Evolutionary conservation across 2,113 vertebrate species (phyloP).

Genomic region (Dunckerocampus dactyliophorus): DNA sequence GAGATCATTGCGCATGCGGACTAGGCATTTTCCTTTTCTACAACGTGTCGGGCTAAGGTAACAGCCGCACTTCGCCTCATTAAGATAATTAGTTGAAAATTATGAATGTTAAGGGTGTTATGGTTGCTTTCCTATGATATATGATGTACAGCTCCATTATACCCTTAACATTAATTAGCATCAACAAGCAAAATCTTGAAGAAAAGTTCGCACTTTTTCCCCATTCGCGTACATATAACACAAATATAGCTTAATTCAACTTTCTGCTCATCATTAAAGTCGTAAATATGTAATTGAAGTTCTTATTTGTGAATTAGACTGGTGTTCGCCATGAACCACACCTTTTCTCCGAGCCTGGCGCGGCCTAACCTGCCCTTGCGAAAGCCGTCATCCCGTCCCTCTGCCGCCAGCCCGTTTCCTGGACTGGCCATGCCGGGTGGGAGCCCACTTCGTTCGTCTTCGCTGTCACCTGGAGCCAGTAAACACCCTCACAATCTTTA

Average conservation of each 20-base stretch:
- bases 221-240: neutral
- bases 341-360: conserved; percentile 14
- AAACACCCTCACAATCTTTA: neutral
- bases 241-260: neutral
- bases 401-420: neutral
- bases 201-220: too few species aligned
- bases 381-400: conserved; percentile 46
- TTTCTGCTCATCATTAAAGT: neutral
- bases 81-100: neutral
- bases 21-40: rapidly evolving
- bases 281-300: neutral
- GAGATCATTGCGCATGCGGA: conserved; percentile 38
- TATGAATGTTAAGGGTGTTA: too few species aligned
- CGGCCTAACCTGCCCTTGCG: conserved; percentile 63
- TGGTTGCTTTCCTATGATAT: neutral
- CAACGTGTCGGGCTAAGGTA: conserved; percentile 22
- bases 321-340: conserved; percentile 40
- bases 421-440: neutral
- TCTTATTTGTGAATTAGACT: neutral
- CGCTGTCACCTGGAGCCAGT: conserved; percentile 13
- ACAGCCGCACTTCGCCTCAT: neutral
- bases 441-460: rapidly evolving
- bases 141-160: neutral
- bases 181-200: neutral
- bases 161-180: neutral